phyloP scores from a whole-genome alignment of 2,113 vertebrate species.

The Gobius niger region DNA sequence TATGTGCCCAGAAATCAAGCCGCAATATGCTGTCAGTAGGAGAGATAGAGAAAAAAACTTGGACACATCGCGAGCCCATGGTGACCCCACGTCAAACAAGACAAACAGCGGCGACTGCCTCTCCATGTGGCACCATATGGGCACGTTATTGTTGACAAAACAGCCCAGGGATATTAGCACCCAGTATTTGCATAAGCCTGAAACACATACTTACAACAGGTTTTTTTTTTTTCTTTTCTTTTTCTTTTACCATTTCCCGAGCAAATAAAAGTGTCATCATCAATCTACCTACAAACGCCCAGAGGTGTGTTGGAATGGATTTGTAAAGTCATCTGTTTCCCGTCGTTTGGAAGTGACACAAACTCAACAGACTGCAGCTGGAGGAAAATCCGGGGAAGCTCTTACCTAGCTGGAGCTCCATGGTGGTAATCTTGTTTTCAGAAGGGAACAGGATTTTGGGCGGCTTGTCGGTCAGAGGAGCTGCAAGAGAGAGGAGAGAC shows the following conservation, averaged over 20 bases:
- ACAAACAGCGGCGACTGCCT: constrained; percentile 62
- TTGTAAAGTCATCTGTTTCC: constrained; percentile 58
- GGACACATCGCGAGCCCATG: constrained; percentile 32
- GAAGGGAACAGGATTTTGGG: constrained; percentile 91
- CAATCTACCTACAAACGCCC: constrained; percentile 41
- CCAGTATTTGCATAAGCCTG: constrained; percentile 49
- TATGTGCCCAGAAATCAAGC: constrained; percentile 67
- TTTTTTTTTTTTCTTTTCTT: not conserved
- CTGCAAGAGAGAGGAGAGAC: constrained; percentile 75
- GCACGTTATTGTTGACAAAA: constrained; percentile 68
- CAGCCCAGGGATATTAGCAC: constrained; percentile 60
- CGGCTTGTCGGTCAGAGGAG: constrained; percentile 92
- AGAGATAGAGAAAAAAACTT: constrained; percentile 8
- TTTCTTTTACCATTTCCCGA: constrained; percentile 25
- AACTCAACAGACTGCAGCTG: constrained; percentile 31
- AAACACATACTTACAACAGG: constrained; percentile 38
- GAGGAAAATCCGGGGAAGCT: constrained; percentile 55
- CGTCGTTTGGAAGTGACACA: constrained; percentile 55
- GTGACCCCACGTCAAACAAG: constrained; percentile 67
- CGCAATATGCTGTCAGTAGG: constrained; percentile 57
- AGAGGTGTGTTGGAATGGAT: constrained; percentile 49
- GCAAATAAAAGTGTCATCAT: constrained; percentile 52
- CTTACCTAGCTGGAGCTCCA: constrained; percentile 94
- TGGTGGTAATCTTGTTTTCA: constrained; percentile 89
- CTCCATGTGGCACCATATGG: constrained; percentile 71